These are phyloP conservation scores for Gallinago stenura DNA, from an alignment of 2,797 vertebrate species.

Conservation along the genomic window DNA sequence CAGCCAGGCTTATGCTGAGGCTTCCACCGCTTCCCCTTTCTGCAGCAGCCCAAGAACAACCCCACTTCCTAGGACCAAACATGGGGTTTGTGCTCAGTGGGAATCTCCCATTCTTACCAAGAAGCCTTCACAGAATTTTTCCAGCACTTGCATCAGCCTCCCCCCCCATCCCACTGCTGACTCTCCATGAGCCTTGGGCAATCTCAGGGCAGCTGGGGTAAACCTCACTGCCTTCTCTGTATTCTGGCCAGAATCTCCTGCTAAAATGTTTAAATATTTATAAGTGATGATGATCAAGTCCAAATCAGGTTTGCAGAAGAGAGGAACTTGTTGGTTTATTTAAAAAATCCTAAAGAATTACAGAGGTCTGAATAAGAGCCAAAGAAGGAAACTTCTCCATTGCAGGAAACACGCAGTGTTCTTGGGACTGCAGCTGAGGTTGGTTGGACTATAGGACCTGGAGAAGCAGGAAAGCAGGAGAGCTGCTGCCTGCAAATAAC, in stretches of 20 bases:
- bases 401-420: not conserved
- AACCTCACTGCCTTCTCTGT: not conserved
- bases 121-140: not conserved
- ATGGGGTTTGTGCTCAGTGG: not conserved
- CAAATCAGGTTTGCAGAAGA: not conserved
- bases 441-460: not conserved
- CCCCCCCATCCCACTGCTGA: not conserved
- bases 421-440: not conserved
- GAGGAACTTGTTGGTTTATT: not conserved
- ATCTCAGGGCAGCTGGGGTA: not conserved
- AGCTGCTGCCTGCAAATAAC: not conserved
- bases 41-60: not conserved
- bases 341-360: not conserved
- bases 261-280: not conserved
- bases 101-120: not conserved
- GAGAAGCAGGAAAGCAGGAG: not conserved
- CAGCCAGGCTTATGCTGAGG: not conserved
- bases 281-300: not conserved
- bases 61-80: not conserved
- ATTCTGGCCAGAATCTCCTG: not conserved
- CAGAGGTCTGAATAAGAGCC: not conserved
- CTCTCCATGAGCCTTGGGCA: not conserved
- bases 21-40: constrained; percentile 33
- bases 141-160: not conserved
- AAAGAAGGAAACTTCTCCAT: not conserved